Conservation (phyloP, 2,797 vertebrate species). For the Gadopsis marmoratus region DNA sequence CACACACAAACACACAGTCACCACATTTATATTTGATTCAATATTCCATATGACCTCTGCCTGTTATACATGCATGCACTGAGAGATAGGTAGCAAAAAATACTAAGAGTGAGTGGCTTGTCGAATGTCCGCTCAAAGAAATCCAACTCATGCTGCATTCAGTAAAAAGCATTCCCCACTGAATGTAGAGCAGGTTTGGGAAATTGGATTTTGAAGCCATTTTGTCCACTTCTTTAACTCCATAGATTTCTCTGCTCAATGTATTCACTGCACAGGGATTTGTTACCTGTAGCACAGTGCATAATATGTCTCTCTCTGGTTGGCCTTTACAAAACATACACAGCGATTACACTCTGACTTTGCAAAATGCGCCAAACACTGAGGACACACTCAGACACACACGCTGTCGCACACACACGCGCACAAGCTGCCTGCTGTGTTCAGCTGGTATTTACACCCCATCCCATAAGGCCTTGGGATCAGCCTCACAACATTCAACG, state of each 20-base stretch:
- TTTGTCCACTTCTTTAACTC: slow-evolving; percentile 63
- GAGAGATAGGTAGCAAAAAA: slow-evolving; percentile 14
- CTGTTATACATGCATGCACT: slow-evolving; percentile 20
- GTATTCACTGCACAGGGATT: slow-evolving; percentile 53
- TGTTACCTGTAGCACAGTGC: slow-evolving; percentile 53
- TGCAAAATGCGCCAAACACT: slow-evolving; percentile 29
- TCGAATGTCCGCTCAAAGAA: slow-evolving; percentile 11
- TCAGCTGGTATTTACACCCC: slow-evolving; percentile 60
- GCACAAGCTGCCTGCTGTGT: slow-evolving; percentile 34
- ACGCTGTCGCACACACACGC: slow-evolving; percentile 3
- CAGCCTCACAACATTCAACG: slow-evolving; percentile 41
- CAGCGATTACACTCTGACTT: slow-evolving; percentile 38
- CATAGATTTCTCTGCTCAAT: slow-evolving; percentile 46
- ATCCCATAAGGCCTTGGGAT: slow-evolving; percentile 58
- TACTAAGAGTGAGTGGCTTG: slow-evolving; percentile 9
- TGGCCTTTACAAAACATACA: slow-evolving; percentile 42
- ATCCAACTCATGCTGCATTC: slow-evolving; percentile 41
- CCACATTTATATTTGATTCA: slow-evolving; percentile 36
- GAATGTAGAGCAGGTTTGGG: slow-evolving; percentile 64
- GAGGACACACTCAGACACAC: not conserved
- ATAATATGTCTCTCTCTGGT: slow-evolving; percentile 54
- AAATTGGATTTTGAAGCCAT: slow-evolving; percentile 74
- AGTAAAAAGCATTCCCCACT: slow-evolving; percentile 42
- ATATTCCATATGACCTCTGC: slow-evolving; percentile 29
- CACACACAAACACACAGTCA: not conserved